Base-by-base conservation (phyloP, 2,888 invertebrate genomes). In the Amphimallon solstitiale region DNA sequence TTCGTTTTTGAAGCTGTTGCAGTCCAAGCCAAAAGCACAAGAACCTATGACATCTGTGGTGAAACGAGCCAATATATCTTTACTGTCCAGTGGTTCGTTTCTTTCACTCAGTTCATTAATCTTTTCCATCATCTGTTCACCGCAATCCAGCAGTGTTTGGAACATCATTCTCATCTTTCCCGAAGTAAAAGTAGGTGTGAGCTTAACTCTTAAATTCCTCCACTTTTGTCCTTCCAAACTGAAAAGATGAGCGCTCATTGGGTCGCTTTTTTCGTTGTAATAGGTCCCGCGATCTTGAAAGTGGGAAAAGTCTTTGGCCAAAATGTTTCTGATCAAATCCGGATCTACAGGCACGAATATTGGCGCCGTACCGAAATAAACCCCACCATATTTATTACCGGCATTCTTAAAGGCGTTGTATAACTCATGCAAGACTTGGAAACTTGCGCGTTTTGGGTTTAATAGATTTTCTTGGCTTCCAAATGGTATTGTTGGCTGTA, bases 281-380 rank as follows among this genome's bases (percentile, higher is more conserved):
- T 85, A 86, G 15, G 86, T 78, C 0, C 88, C 88, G 43, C 88
- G 86, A 63, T 88, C 87, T 74, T 86, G 85, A 68, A 89, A 89
- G 73, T 86, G 80, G 4, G 78, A 79, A 68, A 87, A 89, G 71
- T 89, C 88, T 68, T 84, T 85, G 38, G 85, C 83, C 70, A 88
- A 73, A 17, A 89, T 79, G 46, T 83, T 81, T 46, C 70, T 71
- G 29, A 71, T 61, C n/a, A 49, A 75, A 9, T 87, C 85, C 9
- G 87, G 85, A 79, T 90, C 89, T 63, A 89, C 81, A 4, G 90
- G 80, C 21, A 89, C 76, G 21, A 90, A 76, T 10, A 86, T 86
- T 1, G 88, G 89, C 37, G 85, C 82, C 67, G 86, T 84, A 67
- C 89, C 85, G 65, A 88, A 84, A 74, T 89, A 90, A 75, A 90